A percentile compares a stretch with the other conserved stretches of the same genome.
phyloP scores from a whole-genome alignment of 92 coral and sea anemone species.

The Phenganax marumi region DNA sequence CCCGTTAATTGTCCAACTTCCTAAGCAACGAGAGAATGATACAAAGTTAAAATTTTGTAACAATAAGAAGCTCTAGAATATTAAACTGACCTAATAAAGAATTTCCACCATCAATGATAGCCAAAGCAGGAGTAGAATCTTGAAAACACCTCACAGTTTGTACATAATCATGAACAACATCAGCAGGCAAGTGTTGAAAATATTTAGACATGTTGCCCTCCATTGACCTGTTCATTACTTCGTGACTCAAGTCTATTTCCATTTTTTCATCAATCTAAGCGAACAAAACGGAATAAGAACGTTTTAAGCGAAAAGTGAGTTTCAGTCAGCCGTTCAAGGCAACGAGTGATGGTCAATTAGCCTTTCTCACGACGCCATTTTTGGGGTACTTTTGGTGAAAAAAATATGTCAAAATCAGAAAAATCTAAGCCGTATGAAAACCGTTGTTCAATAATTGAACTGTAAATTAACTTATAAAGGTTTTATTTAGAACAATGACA shows the following conservation, averaged over 20 bases:
- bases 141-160: background rate
- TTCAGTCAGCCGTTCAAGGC: background rate
- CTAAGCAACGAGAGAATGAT: background rate
- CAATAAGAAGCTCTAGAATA: background rate
- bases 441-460: no score
- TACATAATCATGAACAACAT: constrained; percentile 16
- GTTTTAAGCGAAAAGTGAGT: background rate
- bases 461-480: no score
- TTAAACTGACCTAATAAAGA: background rate
- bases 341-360: no score
- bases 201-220: background rate
- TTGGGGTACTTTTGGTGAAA: no score
- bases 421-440: no score
- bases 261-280: constrained; percentile 7
- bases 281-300: background rate
- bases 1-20: constrained; percentile 2
- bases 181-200: background rate
- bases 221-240: background rate
- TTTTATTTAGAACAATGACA: no score
- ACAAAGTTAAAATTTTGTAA: background rate
- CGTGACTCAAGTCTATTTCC: background rate
- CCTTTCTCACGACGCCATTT: no score
- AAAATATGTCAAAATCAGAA: no score
- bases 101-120: background rate
- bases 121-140: constrained; percentile 4